phyloP scores from a whole-genome alignment of 2,113 vertebrate genomes.

The Marmota flaviventris region DNA sequence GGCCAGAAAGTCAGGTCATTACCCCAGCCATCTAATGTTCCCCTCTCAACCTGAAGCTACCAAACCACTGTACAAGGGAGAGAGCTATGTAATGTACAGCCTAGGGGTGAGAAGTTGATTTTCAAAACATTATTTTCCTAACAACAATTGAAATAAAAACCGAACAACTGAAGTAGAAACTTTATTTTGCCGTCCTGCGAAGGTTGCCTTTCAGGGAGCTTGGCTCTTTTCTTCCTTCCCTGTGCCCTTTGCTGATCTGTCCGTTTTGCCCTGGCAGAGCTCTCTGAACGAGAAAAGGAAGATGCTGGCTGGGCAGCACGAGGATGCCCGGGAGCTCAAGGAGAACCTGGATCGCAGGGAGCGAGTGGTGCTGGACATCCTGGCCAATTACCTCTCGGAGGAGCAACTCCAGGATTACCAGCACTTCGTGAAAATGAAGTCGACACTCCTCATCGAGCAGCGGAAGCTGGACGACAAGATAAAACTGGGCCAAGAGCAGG shows the following conservation, averaged over 20 bases:
- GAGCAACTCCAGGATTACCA: slow-evolving; percentile 94
- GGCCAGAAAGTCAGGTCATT: neutral
- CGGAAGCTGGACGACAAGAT: slow-evolving; percentile 96
- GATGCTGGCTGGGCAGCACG: slow-evolving; percentile 94
- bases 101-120: neutral
- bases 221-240: neutral
- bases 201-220: neutral
- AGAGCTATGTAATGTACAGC: neutral
- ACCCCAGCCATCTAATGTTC: neutral
- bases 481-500: slow-evolving; percentile 94
- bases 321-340: slow-evolving; percentile 97
- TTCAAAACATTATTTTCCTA: neutral
- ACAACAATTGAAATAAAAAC: too few relatives aligned
- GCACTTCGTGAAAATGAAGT: slow-evolving; percentile 94
- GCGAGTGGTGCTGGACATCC: slow-evolving; percentile 92
- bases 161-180: neutral
- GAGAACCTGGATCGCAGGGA: slow-evolving; percentile 97
- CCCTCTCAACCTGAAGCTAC: neutral
- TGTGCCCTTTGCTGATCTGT: slow-evolving; percentile 34
- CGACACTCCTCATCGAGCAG: slow-evolving; percentile 94
- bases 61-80: neutral
- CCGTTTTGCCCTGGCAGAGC: slow-evolving; percentile 86
- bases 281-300: slow-evolving; percentile 93
- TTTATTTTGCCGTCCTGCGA: rapidly evolving
- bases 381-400: slow-evolving; percentile 90